Evolutionary conservation across 2,797 vertebrate genomes (phyloP), one percentile per base, ranked within the genome.

Genomic region (Oreochromis grahami): DNA sequence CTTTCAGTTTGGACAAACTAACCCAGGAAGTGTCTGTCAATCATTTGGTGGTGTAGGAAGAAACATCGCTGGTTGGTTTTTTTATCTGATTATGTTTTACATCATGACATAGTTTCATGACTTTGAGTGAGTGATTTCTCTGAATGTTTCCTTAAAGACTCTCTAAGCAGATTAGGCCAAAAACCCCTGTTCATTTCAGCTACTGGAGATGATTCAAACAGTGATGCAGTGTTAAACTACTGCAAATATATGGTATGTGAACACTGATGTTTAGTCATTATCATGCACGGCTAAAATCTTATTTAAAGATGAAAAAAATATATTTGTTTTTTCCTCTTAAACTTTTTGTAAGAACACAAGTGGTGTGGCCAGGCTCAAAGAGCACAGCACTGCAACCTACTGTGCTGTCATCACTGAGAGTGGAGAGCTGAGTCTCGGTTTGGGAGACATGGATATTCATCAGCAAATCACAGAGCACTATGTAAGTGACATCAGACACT

Each of bases 361-460:
- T 2, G 94, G 94, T 1, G 53, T 98, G 74, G 94, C 93, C n/a
- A 96, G 92, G 56, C 86, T 99, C 81, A 88, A 95, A 77, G 94
- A 88, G 53, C 94, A 93, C 56, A 96, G 85, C 85, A 98, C 98
- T 29, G 98, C 98, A 9, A 98, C 97, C 1, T 99, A 98, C 94
- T 98, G 97, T 76, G 97, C 93, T 1, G 95, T 97, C 14, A 94
- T 98, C 86, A 96, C 93, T 12, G 91, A 96, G 32, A 94, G 88
- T 7, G 98, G 98, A 76, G 98, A 98, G 79, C 91, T 98, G 88
- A 96, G 93, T 86, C 38, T 98, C 0, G 97, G 97, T 76, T 60
- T 98, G 89, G 98, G 98, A 29, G 98, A 99, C 87, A 98, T 99
- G 98, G 97, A 97, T 79, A 95, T 98, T 89, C 98, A 99, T 84